phyloP scores from a whole-genome alignment of 30 jellyfish, hydroid and myxozoan species.

The Hydractinia symbiolongicarpus region DNA sequence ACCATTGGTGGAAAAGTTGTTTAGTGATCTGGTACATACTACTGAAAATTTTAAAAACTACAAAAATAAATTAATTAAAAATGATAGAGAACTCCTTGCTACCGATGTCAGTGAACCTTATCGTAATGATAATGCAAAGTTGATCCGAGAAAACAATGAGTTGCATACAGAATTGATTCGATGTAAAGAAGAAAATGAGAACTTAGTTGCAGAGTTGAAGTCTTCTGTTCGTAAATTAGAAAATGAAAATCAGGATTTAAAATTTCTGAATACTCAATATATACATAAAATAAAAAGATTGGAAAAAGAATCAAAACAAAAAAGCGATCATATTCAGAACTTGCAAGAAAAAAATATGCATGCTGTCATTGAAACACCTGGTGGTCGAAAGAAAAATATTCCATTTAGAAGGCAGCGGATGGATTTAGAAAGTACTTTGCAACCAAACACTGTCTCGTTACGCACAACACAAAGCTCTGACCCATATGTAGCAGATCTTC shows the following conservation, averaged over 20 bases:
- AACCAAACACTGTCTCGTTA: slow-evolving; percentile 38
- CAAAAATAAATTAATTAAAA: slow-evolving; percentile 40
- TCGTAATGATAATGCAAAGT: slow-evolving; percentile 79
- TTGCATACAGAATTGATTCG: slow-evolving; percentile 74
- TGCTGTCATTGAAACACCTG: slow-evolving; percentile 97
- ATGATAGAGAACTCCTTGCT: slow-evolving; percentile 24
- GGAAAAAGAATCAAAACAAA: slow-evolving; percentile 71
- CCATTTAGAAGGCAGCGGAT: slow-evolving; percentile 89
- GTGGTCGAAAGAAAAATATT: slow-evolving; percentile 77
- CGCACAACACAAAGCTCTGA: slow-evolving; percentile 24
- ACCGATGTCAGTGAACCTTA: slow-evolving; percentile 72
- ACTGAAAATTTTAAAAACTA: slow-evolving; percentile 87
- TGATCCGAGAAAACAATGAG: slow-evolving; percentile 81
- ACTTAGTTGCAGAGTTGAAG: slow-evolving; percentile 36
- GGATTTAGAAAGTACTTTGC: slow-evolving; percentile 70
- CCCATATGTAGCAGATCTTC: slow-evolving; percentile 76
- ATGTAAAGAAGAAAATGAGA: slow-evolving; percentile 63
- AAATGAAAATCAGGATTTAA: slow-evolving; percentile 78
- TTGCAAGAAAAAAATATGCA: slow-evolving; percentile 74
- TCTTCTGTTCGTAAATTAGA: slow-evolving; percentile 54
- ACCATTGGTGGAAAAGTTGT: slow-evolving; percentile 83
- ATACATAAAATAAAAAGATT: slow-evolving; percentile 58
- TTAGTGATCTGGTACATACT: slow-evolving; percentile 89
- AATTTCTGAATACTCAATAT: slow-evolving; percentile 79
- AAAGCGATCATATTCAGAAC: slow-evolving; percentile 67